phyloP scores from a whole-genome alignment of 2,113 vertebrate species.

The Capreolus pygargus region DNA sequence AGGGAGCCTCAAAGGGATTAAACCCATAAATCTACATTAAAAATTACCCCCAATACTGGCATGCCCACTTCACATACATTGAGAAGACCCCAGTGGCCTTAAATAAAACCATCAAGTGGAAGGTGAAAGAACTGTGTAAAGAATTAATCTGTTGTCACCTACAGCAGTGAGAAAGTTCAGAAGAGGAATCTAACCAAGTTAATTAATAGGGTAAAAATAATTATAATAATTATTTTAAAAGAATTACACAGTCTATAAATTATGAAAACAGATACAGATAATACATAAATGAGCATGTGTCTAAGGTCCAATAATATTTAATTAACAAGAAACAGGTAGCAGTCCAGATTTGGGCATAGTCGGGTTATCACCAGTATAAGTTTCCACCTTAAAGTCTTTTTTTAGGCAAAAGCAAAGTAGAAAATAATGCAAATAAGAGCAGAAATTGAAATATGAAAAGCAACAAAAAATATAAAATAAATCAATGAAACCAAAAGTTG shows the following conservation, averaged over 20 bases:
- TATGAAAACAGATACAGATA: not conserved
- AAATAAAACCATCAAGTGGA: not conserved
- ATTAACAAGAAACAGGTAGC: not conserved
- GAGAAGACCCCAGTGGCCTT: not conserved
- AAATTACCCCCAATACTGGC: not conserved
- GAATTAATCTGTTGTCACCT: not conserved
- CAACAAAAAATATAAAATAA: not conserved
- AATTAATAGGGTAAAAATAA: not conserved
- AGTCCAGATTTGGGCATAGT: not conserved
- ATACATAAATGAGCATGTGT: not conserved
- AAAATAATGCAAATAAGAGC: not conserved
- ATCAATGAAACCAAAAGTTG: not conserved
- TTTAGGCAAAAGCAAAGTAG: not conserved
- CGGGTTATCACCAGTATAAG: not conserved
- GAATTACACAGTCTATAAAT: not conserved
- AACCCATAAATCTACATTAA: not conserved
- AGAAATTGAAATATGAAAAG: not conserved
- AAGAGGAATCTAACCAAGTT: not conserved
- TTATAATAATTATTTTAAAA: not conserved
- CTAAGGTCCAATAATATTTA: not conserved
- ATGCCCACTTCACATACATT: too few species aligned
- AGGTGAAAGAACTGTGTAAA: not conserved
- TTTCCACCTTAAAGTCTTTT: not conserved
- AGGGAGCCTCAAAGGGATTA: not conserved
- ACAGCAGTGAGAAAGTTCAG: not conserved